Evolutionary conservation across 2,797 vertebrate genomes (phyloP), one percentile per base, ranked within the genome.

Genomic region (Acipenser ruthenus): DNA sequence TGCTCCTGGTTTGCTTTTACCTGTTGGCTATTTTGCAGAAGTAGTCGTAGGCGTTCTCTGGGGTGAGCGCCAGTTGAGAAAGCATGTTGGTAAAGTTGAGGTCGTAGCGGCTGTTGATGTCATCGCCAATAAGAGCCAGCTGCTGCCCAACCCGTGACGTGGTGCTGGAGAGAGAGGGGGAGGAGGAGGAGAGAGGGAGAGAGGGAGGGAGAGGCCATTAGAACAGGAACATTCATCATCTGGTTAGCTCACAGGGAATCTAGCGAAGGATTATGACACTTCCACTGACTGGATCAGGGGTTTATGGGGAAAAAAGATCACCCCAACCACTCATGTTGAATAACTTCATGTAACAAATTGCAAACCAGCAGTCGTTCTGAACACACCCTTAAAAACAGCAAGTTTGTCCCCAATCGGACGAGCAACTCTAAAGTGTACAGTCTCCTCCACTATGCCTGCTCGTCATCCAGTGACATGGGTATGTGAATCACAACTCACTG

Each of bases 21-120:
- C 88, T 89, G 66, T 78, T 83, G 63, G 89, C 89, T 0, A 91
- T 89, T 63, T 77, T 86, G 74, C 66, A 81, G 80, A 92, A 91
- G 61, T 79, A 81, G 18, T 87, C 69, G 0, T 84, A 88, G 72
- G 83, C 86, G 0, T 87, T 90, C 0, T 73, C 75, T 1, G 59
- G 65, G 0, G 81, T 90, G 49, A 79, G 86, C 68, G 86, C 82
- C 67, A 92, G 72, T 37, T 60, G 73, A 50, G 79, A 74, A 50
- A 92, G 70, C 73, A 91, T 81, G 66, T 23, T 6, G 63, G 73
- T 70, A 66, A 92, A 91, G 63, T 87, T 85, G 0, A 65, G 6
- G 2, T 90, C 84, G 1, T 88, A 91, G 66, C 87, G 84, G 62
- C 62, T 23, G 65, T 86, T 86, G 63, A 92, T 89, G 76, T 88